Evolutionary conservation across 2,797 vertebrate genomes (phyloP), one percentile per base, ranked within the genome.

Genomic region (Scomberomorus guttatus): DNA sequence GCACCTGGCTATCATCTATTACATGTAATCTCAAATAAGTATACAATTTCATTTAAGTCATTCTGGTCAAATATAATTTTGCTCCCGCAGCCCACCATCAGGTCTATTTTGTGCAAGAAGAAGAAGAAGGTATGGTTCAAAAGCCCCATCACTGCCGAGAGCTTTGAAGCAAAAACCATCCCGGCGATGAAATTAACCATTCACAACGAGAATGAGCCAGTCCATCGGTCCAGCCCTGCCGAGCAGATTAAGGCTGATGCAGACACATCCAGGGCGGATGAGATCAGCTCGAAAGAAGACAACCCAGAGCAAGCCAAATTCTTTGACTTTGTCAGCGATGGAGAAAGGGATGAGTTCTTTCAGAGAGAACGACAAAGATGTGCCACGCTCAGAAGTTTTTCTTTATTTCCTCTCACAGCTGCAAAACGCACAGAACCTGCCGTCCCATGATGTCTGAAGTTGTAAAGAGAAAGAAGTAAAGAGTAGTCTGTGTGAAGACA

Each of bases 51-150:
- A 39, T 27, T n/a, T 56, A 29, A 55, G 5, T 56, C 13, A 52
- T 12, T 15, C 22, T 20, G 22, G 15, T 65, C 1, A 18, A 32
- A 24, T 63, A 10, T 64, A 3, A 22, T 29, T 70, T 58, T 80
- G 2, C 79, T 81, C 44, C 56, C 15, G 65, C 57, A 93, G 93
- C 51, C 80, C 34, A 52, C 9, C 27, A 69, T 48, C 37, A 82
- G 65, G 52, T 20, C 42, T 0, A 62, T 91, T 25, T 27, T 60
- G n/a, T 87, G 42, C 79, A 93, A 82, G 79, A 95, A 32, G 29
- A 95, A 32, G 29, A 32, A 95, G 80, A 88, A 76, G 72, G 94
- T 94, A 1, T 83, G 50, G 0, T 94, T 95, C 58, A 90, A 79
- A 72, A 92, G 84, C 50, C 87, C 90, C 42, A n/a, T 87, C 7